phyloP scores from a whole-genome alignment of 2,113 vertebrate genomes.

The Zosterops pallidus region DNA sequence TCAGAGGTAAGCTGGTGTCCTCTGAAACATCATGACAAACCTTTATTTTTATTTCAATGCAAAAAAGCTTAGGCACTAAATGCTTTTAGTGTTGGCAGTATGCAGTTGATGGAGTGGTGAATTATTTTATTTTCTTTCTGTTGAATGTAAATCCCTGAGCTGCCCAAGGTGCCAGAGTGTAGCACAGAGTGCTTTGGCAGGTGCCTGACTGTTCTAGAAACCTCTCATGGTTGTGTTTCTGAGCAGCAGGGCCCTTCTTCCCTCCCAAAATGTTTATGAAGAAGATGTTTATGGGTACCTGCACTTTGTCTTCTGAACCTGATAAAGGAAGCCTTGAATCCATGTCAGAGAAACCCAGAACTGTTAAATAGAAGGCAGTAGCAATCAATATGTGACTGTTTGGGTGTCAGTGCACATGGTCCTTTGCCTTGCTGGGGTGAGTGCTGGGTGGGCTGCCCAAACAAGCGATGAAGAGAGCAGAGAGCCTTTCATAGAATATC shows the following conservation, averaged over 20 bases:
- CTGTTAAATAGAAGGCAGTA: not conserved
- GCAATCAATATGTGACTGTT: accelerated
- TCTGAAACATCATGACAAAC: not conserved
- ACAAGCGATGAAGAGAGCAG: not conserved
- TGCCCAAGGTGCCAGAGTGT: not conserved
- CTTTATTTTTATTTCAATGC: not conserved
- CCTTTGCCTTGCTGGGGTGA: not conserved
- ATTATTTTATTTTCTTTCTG: not conserved
- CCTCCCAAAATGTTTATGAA: not conserved
- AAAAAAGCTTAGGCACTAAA: not conserved
- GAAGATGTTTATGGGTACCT: not conserved
- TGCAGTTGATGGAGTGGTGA: not conserved
- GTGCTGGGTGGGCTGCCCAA: not conserved
- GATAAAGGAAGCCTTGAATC: not conserved
- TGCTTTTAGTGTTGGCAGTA: not conserved
- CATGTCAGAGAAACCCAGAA: not conserved
- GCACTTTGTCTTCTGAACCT: not conserved
- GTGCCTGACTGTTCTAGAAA: not conserved
- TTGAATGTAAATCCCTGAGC: not conserved
- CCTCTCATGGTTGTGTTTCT: not conserved
- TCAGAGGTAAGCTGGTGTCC: not conserved
- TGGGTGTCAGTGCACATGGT: not conserved
- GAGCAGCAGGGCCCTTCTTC: not conserved
- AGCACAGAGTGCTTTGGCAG: not conserved
- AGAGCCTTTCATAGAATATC: not conserved